Base-by-base conservation (phyloP, 2,113 vertebrate genomes). In the Gopherus flavomarginatus region DNA sequence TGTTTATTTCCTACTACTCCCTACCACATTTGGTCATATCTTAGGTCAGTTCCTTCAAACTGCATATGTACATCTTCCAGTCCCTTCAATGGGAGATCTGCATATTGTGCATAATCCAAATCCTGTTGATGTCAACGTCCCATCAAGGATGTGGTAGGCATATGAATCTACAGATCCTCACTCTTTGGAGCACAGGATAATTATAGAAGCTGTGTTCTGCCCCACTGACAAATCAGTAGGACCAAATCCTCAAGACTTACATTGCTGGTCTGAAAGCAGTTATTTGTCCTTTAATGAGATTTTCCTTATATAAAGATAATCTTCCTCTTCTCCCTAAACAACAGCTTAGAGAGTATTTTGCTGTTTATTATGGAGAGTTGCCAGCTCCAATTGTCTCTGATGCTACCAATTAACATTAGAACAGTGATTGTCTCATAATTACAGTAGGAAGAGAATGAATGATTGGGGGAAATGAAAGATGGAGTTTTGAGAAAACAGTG, bases 391-490 rank as follows among this genome's bases (percentile, higher is more conserved):
- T 78, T 78, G 11, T 47, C 42, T 44, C 75, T 77, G 72, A 50
- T 13, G 26, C 2, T n/a, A 2, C 2, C 62, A 38, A 21, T 93
- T 88, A 90, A 53, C 57, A 83, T 0, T 44, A 65, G 89, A 90
- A 81, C 8, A 85, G 5, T 5, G 90, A 59, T 90, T 92, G n/a
- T 88, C 93, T 95, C 49, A 59, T 35, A 52, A 52, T 93, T 95
- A 47, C 75, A 24, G n/a, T 1, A 75, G 69, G 8, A 44, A 78
- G 42, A 47, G 6, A 78, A 78, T 47, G 42, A 27, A 78, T 8
- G 75, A 7, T 12, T 78, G 24, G 38, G 42, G 75, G 22, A 77
- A 77, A 77, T 77, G 12, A 26, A 44, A 44, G 24, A 78, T 78
- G 38, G 42, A 4, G 24, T 26, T 78, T 78, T 78, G 75, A 78